phyloP scores from a whole-genome alignment of 2,888 invertebrate genomes.

The Orthonevra nobilis region DNA sequence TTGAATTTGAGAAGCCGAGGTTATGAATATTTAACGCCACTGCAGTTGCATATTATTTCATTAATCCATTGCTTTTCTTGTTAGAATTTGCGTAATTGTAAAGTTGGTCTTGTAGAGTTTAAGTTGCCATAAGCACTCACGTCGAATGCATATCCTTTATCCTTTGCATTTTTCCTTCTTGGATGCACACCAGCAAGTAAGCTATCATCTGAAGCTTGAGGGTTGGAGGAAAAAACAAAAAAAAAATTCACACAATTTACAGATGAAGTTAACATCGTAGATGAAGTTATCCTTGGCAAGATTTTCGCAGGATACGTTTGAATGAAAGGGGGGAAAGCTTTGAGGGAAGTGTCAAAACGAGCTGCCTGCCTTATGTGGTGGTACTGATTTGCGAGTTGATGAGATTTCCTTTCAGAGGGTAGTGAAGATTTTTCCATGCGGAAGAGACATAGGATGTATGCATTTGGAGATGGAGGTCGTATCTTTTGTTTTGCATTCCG shows the following conservation, averaged over 20 bases:
- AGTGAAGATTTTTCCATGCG: background rate
- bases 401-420: background rate
- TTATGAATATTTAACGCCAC: conserved; percentile 38
- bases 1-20: no score
- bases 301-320: conserved; percentile 5
- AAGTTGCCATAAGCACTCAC: conserved; percentile 43
- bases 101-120: conserved; percentile 6
- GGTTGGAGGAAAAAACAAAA: conserved; percentile 1
- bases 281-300: conserved; percentile 25
- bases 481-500: no score
- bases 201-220: background rate
- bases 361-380: background rate
- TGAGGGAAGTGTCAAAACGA: conserved; percentile 12
- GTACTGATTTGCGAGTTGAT: background rate
- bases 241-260: conserved; percentile 15
- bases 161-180: conserved; percentile 9
- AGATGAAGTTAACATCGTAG: no score
- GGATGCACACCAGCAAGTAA: conserved; percentile 9
- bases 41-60: conserved; percentile 22
- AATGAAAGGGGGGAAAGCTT: conserved; percentile 17
- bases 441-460: no score
- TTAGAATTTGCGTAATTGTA: background rate
- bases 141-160: conserved; percentile 14
- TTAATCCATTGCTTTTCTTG: conserved; percentile 10
- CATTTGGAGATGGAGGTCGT: no score